phyloP scores from a whole-genome alignment of 2,797 vertebrate genomes.

The Chanos chanos region DNA sequence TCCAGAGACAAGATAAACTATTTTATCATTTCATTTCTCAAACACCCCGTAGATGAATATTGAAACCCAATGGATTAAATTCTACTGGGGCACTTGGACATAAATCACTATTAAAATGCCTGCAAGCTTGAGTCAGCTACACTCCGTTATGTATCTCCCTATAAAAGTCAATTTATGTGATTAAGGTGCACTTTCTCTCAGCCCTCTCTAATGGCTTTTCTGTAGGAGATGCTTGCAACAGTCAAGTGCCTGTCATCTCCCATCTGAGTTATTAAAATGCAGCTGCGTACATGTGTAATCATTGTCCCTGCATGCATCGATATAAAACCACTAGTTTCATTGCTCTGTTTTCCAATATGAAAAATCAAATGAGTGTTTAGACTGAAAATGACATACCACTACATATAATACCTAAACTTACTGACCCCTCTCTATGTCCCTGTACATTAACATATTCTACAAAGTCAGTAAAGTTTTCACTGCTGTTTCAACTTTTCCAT shows the following conservation, averaged over 20 bases:
- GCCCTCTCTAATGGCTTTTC: conserved; percentile 62
- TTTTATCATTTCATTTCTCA: conserved; percentile 48
- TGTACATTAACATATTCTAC: too few relatives aligned
- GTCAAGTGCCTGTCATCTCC: conserved; percentile 62
- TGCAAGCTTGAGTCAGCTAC: conserved; percentile 49
- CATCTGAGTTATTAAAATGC: conserved; percentile 57
- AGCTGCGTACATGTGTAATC: conserved; percentile 38
- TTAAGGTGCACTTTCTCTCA: conserved; percentile 62
- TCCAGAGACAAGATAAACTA: conserved; percentile 27
- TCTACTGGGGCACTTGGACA: conserved; percentile 59
- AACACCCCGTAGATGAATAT: conserved; percentile 68
- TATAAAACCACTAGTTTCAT: conserved; percentile 21
- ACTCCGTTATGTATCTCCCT: conserved; percentile 49
- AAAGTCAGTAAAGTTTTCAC: neutral
- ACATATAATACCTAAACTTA: too few relatives aligned
- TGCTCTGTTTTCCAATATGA: conserved; percentile 26
- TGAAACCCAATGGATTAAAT: conserved; percentile 62
- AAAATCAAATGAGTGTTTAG: conserved; percentile 10
- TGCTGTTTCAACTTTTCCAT: too few relatives aligned
- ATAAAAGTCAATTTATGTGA: conserved; percentile 72
- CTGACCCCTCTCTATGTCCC: too few relatives aligned
- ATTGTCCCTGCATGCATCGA: conserved; percentile 25
- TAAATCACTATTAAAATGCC: conserved; percentile 65
- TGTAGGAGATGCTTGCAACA: conserved; percentile 44
- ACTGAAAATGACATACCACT: conserved; percentile 6